Evolutionary conservation across 2,113 vertebrate genomes (phyloP).

Genomic region (Scopus umbretta): DNA sequence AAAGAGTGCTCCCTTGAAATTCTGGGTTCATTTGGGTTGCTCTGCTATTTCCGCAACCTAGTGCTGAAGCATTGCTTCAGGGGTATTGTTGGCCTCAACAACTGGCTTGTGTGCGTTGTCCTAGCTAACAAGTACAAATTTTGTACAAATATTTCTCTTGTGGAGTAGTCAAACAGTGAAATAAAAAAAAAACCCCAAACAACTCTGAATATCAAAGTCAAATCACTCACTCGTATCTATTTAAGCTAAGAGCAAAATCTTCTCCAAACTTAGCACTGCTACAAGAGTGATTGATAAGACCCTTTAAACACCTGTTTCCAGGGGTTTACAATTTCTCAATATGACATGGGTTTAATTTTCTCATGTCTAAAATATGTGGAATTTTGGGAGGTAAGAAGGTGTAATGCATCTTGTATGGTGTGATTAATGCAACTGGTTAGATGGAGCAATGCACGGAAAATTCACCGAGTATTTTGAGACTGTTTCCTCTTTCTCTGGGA

Average conservation of each 20-base stretch:
- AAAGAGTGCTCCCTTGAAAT: constrained; percentile 33
- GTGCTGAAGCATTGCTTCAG: not conserved
- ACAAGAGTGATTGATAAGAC: not conserved
- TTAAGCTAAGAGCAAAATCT: not conserved
- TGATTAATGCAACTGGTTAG: not conserved
- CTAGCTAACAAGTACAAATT: not conserved
- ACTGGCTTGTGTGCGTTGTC: not conserved
- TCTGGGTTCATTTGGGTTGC: constrained; percentile 30
- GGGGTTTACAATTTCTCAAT: not conserved
- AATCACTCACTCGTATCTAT: not conserved
- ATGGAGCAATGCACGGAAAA: constrained; percentile 2
- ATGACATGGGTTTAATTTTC: not conserved
- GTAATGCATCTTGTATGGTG: not conserved
- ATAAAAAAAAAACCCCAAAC: not conserved
- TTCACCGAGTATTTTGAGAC: not conserved
- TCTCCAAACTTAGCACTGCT: not conserved
- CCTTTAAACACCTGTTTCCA: not conserved
- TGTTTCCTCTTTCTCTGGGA: not conserved
- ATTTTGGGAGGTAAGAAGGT: not conserved
- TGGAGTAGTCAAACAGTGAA: not conserved
- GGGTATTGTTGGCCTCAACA: not conserved
- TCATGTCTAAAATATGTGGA: not conserved
- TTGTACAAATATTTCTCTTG: not conserved
- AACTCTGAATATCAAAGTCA: not conserved
- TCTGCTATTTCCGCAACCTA: not conserved